Evolutionary conservation across 2,888 invertebrate species (phyloP).

Genomic region (Sclerodermus sp.): DNA sequence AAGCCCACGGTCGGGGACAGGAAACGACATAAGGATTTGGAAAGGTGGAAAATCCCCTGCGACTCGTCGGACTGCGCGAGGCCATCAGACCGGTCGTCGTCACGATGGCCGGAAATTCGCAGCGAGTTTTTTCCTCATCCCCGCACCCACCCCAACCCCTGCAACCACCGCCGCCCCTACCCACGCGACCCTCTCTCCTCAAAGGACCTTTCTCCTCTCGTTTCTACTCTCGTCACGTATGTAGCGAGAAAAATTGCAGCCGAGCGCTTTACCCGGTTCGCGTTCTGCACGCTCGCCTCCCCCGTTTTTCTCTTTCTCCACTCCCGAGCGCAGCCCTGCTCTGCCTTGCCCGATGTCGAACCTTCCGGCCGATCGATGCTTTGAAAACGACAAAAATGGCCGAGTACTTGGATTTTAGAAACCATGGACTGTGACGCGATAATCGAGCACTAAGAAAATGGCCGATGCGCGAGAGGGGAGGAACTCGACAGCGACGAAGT

Average conservation of each 20-base stretch:
- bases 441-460: too few relatives aligned
- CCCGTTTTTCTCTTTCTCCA: constrained; percentile 1
- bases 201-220: constrained; percentile 32
- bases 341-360: constrained; percentile 7
- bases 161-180: neutral
- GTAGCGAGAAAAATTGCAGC: constrained; percentile 59
- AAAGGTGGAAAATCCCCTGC: constrained; percentile 42
- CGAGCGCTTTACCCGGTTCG: constrained; percentile 57
- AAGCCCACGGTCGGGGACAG: constrained; percentile 1
- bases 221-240: constrained; percentile 57
- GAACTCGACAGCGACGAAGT: too few relatives aligned
- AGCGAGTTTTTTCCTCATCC: constrained; percentile 26
- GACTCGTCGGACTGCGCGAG: constrained; percentile 31
- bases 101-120: constrained; percentile 41
- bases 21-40: constrained; percentile 11
- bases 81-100: constrained; percentile 23
- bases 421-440: neutral
- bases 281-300: constrained; percentile 54
- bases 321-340: neutral
- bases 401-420: neutral
- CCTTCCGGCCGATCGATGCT: too few relatives aligned
- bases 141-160: neutral
- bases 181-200: constrained; percentile 11
- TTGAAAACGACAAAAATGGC: too few relatives aligned
- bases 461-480: too few relatives aligned